phyloP scores from a whole-genome alignment of 1,140 invertebrate species.

The Microplitis demolitor region DNA sequence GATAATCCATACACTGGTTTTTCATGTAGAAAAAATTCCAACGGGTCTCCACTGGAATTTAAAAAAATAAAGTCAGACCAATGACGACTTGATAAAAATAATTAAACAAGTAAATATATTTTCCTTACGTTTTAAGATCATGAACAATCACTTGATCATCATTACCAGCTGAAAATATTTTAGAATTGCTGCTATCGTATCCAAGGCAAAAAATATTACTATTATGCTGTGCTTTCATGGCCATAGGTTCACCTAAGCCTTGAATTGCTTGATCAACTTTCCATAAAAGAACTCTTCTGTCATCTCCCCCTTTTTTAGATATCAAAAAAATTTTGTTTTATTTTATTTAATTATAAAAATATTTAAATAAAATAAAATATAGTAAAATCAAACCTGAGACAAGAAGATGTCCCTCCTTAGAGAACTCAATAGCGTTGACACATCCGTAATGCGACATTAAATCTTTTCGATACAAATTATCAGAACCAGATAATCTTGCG shows the following conservation, averaged over 20 bases:
- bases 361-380: background rate
- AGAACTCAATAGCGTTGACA: constrained; percentile 96
- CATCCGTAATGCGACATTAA: constrained; percentile 90
- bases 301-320: constrained; percentile 80
- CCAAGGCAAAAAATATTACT: constrained; percentile 94
- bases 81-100: constrained; percentile 17
- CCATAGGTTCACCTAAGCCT: constrained; percentile 65
- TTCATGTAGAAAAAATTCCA: constrained; percentile 82
- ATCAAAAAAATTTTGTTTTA: background rate
- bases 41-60: constrained; percentile 67
- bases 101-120: constrained; percentile 9
- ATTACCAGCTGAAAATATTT: constrained; percentile 91
- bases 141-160: constrained; percentile 93
- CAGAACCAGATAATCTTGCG: constrained; percentile 68
- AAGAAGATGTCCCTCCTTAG: constrained; percentile 81
- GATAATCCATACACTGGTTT: constrained; percentile 89
- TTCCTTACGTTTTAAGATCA: constrained; percentile 75
- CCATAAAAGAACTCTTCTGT: constrained; percentile 88
- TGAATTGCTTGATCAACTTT: constrained; percentile 78
- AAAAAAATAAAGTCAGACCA: constrained; percentile 24
- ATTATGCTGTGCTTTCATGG: constrained; percentile 82
- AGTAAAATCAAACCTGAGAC: constrained; percentile 75
- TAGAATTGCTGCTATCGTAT: constrained; percentile 78
- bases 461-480: constrained; percentile 83
- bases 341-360: constrained; percentile 1